A percentile compares a stretch with the other conserved stretches of the same genome.
These are phyloP conservation scores for Gisinianus flammeolus DNA, from an alignment of 2,888 invertebrate genomes.

Conservation along the genomic window DNA sequence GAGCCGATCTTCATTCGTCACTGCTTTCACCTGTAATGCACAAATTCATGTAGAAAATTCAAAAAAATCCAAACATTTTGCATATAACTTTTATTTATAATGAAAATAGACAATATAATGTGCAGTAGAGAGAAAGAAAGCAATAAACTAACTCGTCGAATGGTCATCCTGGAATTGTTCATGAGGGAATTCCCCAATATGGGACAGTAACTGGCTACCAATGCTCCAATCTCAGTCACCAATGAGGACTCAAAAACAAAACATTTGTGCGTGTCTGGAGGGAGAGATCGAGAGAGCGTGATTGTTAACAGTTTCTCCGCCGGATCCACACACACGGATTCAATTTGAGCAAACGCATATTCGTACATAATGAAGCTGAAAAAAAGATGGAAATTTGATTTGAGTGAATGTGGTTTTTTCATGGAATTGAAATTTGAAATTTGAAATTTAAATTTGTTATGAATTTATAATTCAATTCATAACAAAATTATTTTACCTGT, in stretches of 20 bases:
- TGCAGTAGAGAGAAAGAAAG: background rate
- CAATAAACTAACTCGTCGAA: constrained; percentile 36
- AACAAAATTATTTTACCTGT: constrained; percentile 80
- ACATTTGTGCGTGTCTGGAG: constrained; percentile 76
- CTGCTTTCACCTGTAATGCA: constrained; percentile 66
- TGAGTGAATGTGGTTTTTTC: too few species aligned
- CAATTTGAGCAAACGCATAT: constrained; percentile 87
- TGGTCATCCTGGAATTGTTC: constrained; percentile 51
- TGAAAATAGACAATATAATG: too few species aligned
- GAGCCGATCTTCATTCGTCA: constrained; percentile 87
- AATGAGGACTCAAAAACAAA: constrained; percentile 91
- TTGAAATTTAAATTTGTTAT: too few species aligned
- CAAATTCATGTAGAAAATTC: background rate
- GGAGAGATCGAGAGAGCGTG: constrained; percentile 72
- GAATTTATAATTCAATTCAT: too few species aligned
- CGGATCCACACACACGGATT: constrained; percentile 87
- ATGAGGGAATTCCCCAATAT: constrained; percentile 66
- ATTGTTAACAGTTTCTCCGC: constrained; percentile 91
- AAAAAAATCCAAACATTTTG: background rate
- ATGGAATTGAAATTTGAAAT: too few species aligned
- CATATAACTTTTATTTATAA: background rate
- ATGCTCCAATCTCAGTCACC: constrained; percentile 88
- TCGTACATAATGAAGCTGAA: constrained; percentile 74
- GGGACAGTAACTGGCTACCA: constrained; percentile 91
- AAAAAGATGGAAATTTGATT: background rate